Base-by-base conservation (phyloP, 2,113 vertebrate genomes). In the Lathamus discolor region DNA sequence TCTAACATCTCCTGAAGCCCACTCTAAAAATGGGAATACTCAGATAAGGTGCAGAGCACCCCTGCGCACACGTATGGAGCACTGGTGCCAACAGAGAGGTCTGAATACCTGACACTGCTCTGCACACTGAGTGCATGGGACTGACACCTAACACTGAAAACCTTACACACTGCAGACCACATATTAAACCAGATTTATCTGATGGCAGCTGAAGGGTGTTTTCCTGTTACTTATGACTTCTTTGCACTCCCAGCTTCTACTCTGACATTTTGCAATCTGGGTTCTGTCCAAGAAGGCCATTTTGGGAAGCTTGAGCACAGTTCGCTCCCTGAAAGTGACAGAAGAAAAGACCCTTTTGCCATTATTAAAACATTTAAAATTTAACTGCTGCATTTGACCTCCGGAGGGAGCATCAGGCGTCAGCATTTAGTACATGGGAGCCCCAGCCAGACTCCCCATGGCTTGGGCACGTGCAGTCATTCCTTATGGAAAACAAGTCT, bases 201-300 rank as follows among this genome's bases (percentile, higher is more conserved):
- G 44, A 68, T 37, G 72, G 46, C n/a, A 79, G 0, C 62, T 62
- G 48, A 64, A 85, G 54, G 44, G 48, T 72, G 55, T 95, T 88
- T 73, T 90, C 85, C 70, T 66, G 18, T 94, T 78, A 28, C 54
- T 84, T 64, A 54, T 1, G 4, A 73, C n/a, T 90, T 91, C 74
- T 72, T 80, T 76, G 66, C 70, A 35, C 59, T 92, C 54, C 64
- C 72, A 83, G 0, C 63, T 70, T 82, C 55, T 39, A 85, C 43
- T 54, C 25, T 93, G 90, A 62, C 51, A 80, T 88, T 88, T 83
- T 93, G 70, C 75, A 77, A 78, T 49, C 73, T 94, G 79, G 41
- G 92, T 69, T 83, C 75, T 94, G 81, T 54, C 82, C 94, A 92
- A 52, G 63, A 81, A 92, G 54, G 63, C 62, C 70, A 80, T 91